Conservation (phyloP, 2,113 vertebrate genomes). For the Etia nguti region DNA sequence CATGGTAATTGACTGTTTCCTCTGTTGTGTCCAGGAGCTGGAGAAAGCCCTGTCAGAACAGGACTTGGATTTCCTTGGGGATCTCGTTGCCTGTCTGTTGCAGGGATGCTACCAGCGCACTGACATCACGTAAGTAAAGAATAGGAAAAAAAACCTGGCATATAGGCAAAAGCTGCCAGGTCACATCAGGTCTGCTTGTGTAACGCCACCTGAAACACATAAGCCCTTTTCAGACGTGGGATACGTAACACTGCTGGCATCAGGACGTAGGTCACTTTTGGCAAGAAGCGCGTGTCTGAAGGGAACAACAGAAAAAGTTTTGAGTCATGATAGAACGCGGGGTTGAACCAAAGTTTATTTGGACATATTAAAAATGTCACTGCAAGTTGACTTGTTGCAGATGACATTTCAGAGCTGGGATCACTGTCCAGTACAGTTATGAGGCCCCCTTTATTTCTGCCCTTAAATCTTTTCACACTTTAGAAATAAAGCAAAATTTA, state of each 20-base stretch:
- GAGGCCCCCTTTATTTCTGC: background rate
- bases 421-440: background rate
- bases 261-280: background rate
- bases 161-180: background rate
- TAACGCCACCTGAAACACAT: background rate
- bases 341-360: background rate
- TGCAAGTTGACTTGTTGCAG: background rate
- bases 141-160: fast-evolving
- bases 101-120: constrained; percentile 97
- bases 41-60: constrained; percentile 91
- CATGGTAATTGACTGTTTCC: background rate
- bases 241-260: background rate
- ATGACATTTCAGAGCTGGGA: background rate
- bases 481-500: background rate
- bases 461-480: background rate
- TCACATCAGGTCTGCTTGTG: background rate
- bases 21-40: constrained; percentile 79
- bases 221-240: background rate
- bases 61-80: constrained; percentile 88
- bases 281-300: background rate
- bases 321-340: fast-evolving
- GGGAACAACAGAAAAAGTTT: too few species aligned
- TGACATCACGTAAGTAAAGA: constrained; percentile 91
- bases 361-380: background rate
- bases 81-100: constrained; percentile 89